Evolutionary conservation across 2,888 invertebrate species (phyloP), one percentile per base, ranked within the genome.

Genomic region (Ochlodes sylvanus): DNA sequence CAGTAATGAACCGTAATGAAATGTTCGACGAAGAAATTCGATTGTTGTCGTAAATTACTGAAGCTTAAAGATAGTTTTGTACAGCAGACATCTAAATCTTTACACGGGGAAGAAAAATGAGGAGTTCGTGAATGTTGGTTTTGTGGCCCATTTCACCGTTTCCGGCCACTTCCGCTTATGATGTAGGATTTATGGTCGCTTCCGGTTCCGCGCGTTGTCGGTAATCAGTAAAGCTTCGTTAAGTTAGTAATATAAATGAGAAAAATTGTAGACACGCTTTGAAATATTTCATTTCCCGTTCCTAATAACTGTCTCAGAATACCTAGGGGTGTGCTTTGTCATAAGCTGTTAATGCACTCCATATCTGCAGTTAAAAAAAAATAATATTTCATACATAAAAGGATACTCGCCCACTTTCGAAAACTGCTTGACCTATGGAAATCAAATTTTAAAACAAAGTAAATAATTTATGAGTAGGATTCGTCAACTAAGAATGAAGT

Each of bases 61-160:
- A 52, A 21, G 21, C 52, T 52, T 52, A 52, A 52, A 52, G 12
- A 52, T 52, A 52, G 19, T 52, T 52, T 21, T 19, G 52, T 52
- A 52, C 52, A 21, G 21, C 21, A 21, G 21, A 21, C 38, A 5
- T 2, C 21, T 52, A 21, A 52, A 52, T 14, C 21, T 19, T 19
- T 12, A 21, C 52, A 52, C 52, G 52, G 17, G 19, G 50, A 14
- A 19, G 47, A 54, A 63, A 54, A 52, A 63, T 63, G 62, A 63
- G 32, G 52, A 54, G 21, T 63, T 41, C 38, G 52, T 32, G 47
- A 50, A 61, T 60, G 61, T 17, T 50, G 61, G 54, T 54, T 63
- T 54, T 54, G 41, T 38, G 63, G 42, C 42, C 54, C 63, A 63
- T 63, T 63, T 54, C 63, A 38, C 63, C 12, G 50, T 19, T 63